Percentiles rank a stretch among this genome's conserved stretches.
phyloP scores from a whole-genome alignment of 2,797 vertebrate genomes.

The Strix occidentalis region DNA sequence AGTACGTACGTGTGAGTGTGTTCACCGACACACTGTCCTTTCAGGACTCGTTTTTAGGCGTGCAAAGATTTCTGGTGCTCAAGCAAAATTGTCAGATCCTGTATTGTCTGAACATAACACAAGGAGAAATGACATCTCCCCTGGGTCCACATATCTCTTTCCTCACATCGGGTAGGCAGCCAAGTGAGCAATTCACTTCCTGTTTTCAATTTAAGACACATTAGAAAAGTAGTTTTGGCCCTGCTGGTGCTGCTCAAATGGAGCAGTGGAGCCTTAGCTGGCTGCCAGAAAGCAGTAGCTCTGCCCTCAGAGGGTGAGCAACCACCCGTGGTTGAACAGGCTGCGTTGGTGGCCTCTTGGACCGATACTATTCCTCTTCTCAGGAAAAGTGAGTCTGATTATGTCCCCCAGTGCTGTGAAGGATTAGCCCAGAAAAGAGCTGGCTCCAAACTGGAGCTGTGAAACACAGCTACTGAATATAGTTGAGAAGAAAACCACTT shows the following conservation, averaged over 20 bases:
- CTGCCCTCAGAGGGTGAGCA: not conserved
- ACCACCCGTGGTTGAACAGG: not conserved
- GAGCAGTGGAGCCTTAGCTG: not conserved
- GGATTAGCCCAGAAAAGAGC: not conserved
- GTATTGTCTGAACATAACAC: not conserved
- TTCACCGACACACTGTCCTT: not conserved
- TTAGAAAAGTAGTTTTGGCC: not conserved
- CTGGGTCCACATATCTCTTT: not conserved
- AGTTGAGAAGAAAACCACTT: not conserved
- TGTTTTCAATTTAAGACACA: not conserved
- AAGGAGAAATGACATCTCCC: not conserved
- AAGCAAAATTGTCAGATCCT: not conserved
- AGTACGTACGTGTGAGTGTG: accelerated
- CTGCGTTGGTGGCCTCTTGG: not conserved
- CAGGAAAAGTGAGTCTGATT: not conserved
- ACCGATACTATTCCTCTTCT: not conserved
- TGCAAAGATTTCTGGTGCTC: not conserved
- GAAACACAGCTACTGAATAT: not conserved
- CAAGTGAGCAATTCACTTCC: conserved; percentile 21
- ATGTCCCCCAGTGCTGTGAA: not conserved
- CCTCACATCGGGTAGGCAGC: not conserved
- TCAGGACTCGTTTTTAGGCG: not conserved
- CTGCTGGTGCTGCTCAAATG: not conserved
- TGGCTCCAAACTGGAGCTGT: not conserved
- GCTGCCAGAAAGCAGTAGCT: not conserved